Conservation (phyloP, 2,797 vertebrate genomes). For the Gallinago nigripennis region DNA sequence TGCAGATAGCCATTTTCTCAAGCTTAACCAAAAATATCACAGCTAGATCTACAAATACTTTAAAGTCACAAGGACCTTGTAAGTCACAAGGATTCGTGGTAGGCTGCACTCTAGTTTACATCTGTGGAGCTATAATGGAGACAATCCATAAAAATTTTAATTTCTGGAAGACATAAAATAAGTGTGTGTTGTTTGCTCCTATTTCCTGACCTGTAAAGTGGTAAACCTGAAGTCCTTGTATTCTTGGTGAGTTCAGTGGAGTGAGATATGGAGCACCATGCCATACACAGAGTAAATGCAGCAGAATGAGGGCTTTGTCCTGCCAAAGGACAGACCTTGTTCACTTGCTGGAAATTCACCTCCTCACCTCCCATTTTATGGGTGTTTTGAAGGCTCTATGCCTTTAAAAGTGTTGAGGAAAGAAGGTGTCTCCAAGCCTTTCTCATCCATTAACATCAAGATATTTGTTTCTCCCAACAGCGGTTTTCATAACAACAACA, state of each 20-base stretch:
- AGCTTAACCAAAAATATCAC: background rate
- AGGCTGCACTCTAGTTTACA: background rate
- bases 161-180: background rate
- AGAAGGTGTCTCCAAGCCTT: background rate
- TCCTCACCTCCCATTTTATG: background rate
- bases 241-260: background rate
- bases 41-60: background rate
- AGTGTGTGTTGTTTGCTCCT: background rate
- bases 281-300: background rate
- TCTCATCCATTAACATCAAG: background rate
- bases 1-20: background rate
- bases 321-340: background rate
- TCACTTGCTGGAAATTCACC: background rate
- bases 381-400: background rate
- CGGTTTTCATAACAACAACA: slow-evolving; percentile 96
- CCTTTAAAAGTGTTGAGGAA: background rate
- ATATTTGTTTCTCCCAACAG: slow-evolving; percentile 74
- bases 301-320: background rate
- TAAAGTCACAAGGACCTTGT: background rate
- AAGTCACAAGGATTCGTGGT: background rate
- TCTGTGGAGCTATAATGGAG: background rate
- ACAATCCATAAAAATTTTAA: background rate
- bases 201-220: background rate
- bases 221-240: background rate
- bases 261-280: background rate